Percentiles rank a stretch among this genome's conserved stretches.
Evolutionary conservation across 2,797 vertebrate species (phyloP).

Genomic region (Lepus townsendii): DNA sequence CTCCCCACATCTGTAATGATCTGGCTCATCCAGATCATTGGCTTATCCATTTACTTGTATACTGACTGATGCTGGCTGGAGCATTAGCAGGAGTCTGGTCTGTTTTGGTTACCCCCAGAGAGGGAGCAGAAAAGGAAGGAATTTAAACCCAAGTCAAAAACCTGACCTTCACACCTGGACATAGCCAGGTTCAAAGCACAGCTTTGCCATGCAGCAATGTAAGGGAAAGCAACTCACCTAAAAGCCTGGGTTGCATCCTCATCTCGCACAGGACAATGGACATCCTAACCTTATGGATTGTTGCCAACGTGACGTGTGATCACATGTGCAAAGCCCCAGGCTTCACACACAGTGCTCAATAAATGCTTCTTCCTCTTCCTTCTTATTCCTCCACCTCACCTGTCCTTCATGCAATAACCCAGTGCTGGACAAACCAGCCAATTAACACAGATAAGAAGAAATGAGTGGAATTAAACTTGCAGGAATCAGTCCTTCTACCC

Average conservation of each 20-base stretch:
- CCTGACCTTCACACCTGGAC: not conserved
- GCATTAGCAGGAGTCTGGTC: not conserved
- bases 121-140: not conserved
- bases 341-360: not conserved
- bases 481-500: not conserved
- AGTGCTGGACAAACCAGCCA: not conserved
- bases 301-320: not conserved
- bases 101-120: not conserved
- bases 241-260: not conserved
- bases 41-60: not conserved
- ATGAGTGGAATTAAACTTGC: not conserved
- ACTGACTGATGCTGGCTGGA: not conserved
- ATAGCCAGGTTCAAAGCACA: not conserved
- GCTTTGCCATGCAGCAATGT: not conserved
- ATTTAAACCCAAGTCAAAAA: not conserved
- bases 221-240: not conserved
- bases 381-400: not conserved
- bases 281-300: not conserved
- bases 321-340: not conserved
- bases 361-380: not conserved
- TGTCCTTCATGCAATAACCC: not conserved
- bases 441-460: conserved; percentile 11
- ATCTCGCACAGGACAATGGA: not conserved
- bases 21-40: not conserved
- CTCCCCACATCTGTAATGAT: not conserved